Evolutionary conservation across 2,888 invertebrate species (phyloP), one percentile per base, ranked within the genome.

Genomic region (Trichogramma dendrolimi): DNA sequence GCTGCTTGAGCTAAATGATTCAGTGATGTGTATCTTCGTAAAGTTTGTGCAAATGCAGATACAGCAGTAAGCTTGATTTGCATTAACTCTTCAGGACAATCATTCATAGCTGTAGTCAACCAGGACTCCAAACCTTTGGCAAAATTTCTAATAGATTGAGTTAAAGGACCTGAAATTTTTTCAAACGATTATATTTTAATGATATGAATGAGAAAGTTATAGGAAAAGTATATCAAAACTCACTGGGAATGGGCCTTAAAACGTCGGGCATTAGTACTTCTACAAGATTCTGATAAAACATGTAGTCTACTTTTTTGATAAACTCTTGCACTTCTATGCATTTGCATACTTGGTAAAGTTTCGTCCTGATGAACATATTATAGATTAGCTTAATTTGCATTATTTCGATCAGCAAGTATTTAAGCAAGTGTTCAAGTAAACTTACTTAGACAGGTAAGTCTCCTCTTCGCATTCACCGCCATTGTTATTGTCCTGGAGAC

Each of bases 1-100:
- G 97, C 97, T 55, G 96, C 95, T 81, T 92, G 91, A 66, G 98
- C 97, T 73, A 98, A 84, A 81, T 98, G 98, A 82, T 98, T 98
- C 66, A 99, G 84, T 41, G 96, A 96, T 6, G 98, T 98, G 83
- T 98, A 98, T 46, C 97, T 89, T 47, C 96, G 86, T 74, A 98
- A 81, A 38, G 94, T 96, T 80, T 96, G 96, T 72, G 96, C 92
- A 80, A 98, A 93, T 14, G 93, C 92, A 65, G 92, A 91, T 2
- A 96, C 95, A 10, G 91, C 89, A 6, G 88, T 82, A 62, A 87
- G 80, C 83, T 94, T 94, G 58, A 92, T 91, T 68, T 89, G 86
- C 67, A 89, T 84, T 81, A 94, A 89, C 66, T 86, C 87, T 59
- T 88, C 85, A 1, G 95, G 94, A 67, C 92, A 94, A 42, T 90